Conservation (phyloP, 2,797 vertebrate genomes). For the Siniperca obscura region DNA sequence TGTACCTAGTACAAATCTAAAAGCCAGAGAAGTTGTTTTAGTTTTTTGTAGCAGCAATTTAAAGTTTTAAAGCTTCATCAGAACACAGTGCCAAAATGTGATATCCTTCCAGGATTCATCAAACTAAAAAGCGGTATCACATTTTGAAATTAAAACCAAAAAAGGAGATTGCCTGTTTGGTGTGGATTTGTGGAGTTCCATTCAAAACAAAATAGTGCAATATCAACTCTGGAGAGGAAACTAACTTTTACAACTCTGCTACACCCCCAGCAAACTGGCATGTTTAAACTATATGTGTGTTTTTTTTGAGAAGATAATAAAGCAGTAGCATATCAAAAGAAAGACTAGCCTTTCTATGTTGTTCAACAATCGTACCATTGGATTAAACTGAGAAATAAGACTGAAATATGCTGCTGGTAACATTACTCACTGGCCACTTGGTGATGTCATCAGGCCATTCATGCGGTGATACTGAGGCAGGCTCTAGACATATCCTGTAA, state of each 20-base stretch:
- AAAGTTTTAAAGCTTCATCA: neutral
- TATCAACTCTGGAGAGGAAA: neutral
- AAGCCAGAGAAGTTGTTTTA: conserved; percentile 5
- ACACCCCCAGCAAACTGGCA: neutral
- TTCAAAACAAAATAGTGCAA: neutral
- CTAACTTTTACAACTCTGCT: neutral
- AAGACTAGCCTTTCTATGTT: neutral
- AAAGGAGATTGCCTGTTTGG: neutral
- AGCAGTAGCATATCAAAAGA: neutral
- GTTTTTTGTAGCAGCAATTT: neutral
- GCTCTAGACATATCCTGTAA: conserved; percentile 94
- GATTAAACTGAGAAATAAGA: neutral
- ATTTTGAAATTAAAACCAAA: neutral
- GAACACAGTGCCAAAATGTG: neutral
- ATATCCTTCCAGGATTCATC: neutral
- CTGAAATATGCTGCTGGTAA: neutral
- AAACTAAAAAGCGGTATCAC: neutral
- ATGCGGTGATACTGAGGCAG: conserved; percentile 93
- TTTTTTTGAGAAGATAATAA: neutral
- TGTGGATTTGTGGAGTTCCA: neutral
- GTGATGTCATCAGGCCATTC: conserved; percentile 99
- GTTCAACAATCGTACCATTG: neutral
- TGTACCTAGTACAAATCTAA: conserved; percentile 93
- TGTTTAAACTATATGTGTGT: neutral
- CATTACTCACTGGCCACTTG: conserved; percentile 92